Evolutionary conservation across 1,140 invertebrate species (phyloP).

Genomic region (Neuroterus valhalla): DNA sequence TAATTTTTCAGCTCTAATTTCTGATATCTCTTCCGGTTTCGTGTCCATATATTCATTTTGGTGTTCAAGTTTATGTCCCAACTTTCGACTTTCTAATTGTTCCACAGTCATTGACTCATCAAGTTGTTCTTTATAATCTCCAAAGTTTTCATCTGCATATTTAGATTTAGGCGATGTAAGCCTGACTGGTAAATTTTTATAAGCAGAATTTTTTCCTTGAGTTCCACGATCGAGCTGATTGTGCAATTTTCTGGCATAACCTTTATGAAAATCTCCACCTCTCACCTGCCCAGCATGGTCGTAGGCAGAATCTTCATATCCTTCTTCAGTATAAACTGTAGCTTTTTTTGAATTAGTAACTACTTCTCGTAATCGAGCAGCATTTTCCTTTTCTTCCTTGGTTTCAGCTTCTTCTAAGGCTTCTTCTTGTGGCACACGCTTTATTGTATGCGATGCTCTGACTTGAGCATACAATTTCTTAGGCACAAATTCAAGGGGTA

Average conservation of each 20-base stretch:
- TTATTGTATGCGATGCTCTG: slow-evolving; percentile 77
- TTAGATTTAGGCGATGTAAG: neutral
- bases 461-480: slow-evolving; percentile 82
- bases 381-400: slow-evolving; percentile 78
- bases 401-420: slow-evolving; percentile 77
- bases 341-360: slow-evolving; percentile 83
- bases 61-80: slow-evolving; percentile 49
- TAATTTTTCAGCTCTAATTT: neutral
- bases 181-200: neutral
- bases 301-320: slow-evolving; percentile 85
- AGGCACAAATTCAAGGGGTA: slow-evolving; percentile 78
- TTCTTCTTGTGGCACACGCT: slow-evolving; percentile 77
- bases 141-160: slow-evolving; percentile 40
- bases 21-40: slow-evolving; percentile 46
- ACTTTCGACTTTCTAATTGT: slow-evolving; percentile 1
- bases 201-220: slow-evolving; percentile 37
- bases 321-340: slow-evolving; percentile 85
- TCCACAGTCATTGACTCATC: slow-evolving; percentile 33
- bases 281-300: slow-evolving; percentile 84
- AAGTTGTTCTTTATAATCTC: slow-evolving; percentile 6
- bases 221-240: slow-evolving; percentile 47
- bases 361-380: slow-evolving; percentile 79
- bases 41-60: slow-evolving; percentile 55
- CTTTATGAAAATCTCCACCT: slow-evolving; percentile 77
- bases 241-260: slow-evolving; percentile 62